Evolutionary conservation across 2,113 vertebrate genomes (phyloP).

Genomic region (Urocolius indicus): DNA sequence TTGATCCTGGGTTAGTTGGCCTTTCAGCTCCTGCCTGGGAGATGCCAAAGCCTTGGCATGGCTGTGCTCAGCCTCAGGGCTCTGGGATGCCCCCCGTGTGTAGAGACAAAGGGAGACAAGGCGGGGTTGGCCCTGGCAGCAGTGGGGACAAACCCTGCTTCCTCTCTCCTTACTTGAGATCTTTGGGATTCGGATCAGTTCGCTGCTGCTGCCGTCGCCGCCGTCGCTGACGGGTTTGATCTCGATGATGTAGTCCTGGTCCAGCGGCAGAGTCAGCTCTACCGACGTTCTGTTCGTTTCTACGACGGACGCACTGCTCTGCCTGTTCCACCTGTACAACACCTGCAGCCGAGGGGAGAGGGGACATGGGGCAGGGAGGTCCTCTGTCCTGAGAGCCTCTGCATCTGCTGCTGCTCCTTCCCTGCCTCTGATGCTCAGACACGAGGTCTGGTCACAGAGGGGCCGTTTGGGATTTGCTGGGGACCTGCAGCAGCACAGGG

Average conservation of each 20-base stretch:
- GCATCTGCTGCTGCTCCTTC: not conserved
- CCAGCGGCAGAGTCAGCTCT: slow-evolving; percentile 90
- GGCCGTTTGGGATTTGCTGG: not conserved
- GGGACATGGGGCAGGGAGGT: not conserved
- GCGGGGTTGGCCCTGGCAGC: too few species aligned
- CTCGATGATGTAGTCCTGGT: slow-evolving; percentile 95
- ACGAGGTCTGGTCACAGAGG: fast-evolving
- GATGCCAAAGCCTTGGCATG: not conserved
- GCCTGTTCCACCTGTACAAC: slow-evolving; percentile 90
- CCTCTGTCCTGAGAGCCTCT: fast-evolving
- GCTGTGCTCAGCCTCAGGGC: not conserved
- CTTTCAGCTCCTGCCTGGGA: not conserved
- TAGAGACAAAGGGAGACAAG: fast-evolving
- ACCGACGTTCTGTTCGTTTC: slow-evolving; percentile 95
- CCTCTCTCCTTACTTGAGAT: slow-evolving; percentile 77
- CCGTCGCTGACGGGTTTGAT: slow-evolving; percentile 96
- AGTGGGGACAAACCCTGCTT: fast-evolving
- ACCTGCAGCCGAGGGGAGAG: slow-evolving; percentile 76
- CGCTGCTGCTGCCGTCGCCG: slow-evolving; percentile 94
- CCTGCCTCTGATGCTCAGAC: not conserved
- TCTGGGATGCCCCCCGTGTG: not conserved
- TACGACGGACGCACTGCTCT: slow-evolving; percentile 88
- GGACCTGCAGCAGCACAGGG: not conserved
- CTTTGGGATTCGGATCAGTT: slow-evolving; percentile 95
- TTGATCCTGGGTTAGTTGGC: too few species aligned